phyloP scores from a whole-genome alignment of 1,140 invertebrate genomes.

The Trichogramma pretiosum region DNA sequence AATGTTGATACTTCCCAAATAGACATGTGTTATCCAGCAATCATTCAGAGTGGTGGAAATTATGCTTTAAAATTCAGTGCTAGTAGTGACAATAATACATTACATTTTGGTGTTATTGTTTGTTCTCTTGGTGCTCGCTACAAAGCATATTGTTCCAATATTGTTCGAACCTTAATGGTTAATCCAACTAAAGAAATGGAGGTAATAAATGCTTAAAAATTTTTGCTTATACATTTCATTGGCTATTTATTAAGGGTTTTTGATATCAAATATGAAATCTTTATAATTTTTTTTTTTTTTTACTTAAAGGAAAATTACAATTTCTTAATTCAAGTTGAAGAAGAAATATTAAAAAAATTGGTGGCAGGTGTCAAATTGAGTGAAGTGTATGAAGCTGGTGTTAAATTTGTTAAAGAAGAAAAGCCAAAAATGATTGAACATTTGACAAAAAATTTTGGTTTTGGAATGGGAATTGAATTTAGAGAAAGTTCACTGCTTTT shows the following conservation, averaged over 20 bases:
- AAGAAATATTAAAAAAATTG: slow-evolving; percentile 80
- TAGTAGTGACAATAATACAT: slow-evolving; percentile 82
- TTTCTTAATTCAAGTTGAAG: slow-evolving; percentile 84
- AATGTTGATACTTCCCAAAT: slow-evolving; percentile 80
- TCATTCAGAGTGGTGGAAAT: slow-evolving; percentile 96
- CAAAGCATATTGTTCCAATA: slow-evolving; percentile 97
- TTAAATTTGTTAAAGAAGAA: slow-evolving; percentile 78
- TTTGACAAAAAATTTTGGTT: slow-evolving; percentile 89
- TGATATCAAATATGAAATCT: slow-evolving; percentile 6
- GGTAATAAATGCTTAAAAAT: slow-evolving; percentile 46
- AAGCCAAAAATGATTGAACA: slow-evolving; percentile 81
- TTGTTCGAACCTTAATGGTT: slow-evolving; percentile 93
- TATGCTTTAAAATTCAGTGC: slow-evolving; percentile 96
- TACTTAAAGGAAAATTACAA: slow-evolving; percentile 77
- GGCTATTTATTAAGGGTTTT: slow-evolving; percentile 1
- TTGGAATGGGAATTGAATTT: slow-evolving; percentile 97
- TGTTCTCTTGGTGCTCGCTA: slow-evolving; percentile 91
- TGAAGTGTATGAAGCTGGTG: slow-evolving; percentile 80
- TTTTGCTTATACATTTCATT: neutral
- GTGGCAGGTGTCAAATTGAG: slow-evolving; percentile 76
- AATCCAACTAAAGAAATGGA: slow-evolving; percentile 76
- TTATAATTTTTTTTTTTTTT: slow-evolving; percentile 2
- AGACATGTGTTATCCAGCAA: slow-evolving; percentile 96
- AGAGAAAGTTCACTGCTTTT: slow-evolving; percentile 89
- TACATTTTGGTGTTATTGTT: slow-evolving; percentile 95